These are phyloP conservation scores for Chiloscyllium plagiosum DNA, from an alignment of 2,113 vertebrate species.

Conservation along the genomic window DNA sequence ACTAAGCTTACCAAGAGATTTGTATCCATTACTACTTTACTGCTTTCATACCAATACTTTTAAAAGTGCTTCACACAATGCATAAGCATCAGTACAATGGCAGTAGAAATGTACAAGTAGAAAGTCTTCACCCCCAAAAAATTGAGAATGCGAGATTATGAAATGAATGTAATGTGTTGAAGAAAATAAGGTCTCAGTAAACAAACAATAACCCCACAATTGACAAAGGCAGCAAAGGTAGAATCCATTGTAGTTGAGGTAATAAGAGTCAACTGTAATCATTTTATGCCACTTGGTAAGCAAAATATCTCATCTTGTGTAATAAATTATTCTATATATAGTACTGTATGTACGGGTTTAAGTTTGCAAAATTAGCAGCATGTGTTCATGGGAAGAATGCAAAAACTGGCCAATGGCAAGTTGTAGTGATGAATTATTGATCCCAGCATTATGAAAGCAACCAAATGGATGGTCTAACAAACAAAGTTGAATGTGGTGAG, in stretches of 20 bases:
- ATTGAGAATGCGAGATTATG: not conserved
- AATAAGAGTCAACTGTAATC: not conserved
- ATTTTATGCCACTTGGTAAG: not conserved
- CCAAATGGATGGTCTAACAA: not conserved
- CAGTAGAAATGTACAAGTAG: not conserved
- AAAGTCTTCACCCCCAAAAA: not conserved
- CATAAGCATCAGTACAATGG: not conserved
- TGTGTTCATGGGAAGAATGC: not conserved
- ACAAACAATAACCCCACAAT: not conserved
- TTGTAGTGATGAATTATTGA: not conserved
- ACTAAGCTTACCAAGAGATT: not conserved
- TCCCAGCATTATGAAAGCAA: not conserved
- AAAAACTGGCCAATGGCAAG: not conserved
- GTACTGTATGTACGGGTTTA: not conserved
- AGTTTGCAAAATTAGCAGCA: not conserved
- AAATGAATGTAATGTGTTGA: slow-evolving; percentile 16
- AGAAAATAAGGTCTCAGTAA: not conserved
- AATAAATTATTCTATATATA: slow-evolving; percentile 23
- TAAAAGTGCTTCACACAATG: not conserved
- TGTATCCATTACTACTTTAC: not conserved
- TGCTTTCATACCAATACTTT: not conserved
- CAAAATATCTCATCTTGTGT: not conserved
- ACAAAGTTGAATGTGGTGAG: not conserved
- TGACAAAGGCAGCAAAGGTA: not conserved
- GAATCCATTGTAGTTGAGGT: slow-evolving; percentile 1